phyloP scores from a whole-genome alignment of 2,888 invertebrate genomes.

The Drosophila putrida region DNA sequence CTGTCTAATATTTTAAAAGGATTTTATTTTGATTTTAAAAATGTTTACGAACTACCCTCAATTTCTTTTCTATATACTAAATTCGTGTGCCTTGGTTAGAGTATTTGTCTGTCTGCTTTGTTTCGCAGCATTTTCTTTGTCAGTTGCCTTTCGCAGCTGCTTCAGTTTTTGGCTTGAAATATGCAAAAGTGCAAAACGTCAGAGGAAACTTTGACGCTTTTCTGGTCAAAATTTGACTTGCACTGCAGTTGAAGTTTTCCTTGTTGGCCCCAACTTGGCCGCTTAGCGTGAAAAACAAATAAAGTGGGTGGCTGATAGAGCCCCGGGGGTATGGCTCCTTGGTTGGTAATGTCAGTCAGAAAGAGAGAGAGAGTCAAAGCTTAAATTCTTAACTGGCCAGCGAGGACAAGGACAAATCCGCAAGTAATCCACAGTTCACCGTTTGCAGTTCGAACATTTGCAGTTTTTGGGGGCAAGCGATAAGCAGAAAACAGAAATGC shows the following conservation, averaged over 20 bases:
- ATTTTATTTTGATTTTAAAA: too few relatives aligned
- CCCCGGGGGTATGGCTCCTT: neutral
- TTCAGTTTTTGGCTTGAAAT: slow-evolving; percentile 63
- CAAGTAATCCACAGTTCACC: slow-evolving; percentile 61
- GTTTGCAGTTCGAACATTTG: slow-evolving; percentile 69
- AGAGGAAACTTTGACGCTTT: slow-evolving; percentile 74
- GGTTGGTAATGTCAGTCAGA: slow-evolving; percentile 43
- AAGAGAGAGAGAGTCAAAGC: slow-evolving; percentile 26
- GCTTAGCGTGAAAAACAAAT: slow-evolving; percentile 78
- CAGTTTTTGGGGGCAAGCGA: slow-evolving; percentile 54
- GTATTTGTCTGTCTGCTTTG: slow-evolving; percentile 1
- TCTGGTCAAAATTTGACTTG: slow-evolving; percentile 78
- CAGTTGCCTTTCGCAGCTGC: slow-evolving; percentile 54
- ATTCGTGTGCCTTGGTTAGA: slow-evolving; percentile 5
- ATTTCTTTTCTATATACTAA: too few relatives aligned
- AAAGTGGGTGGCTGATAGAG: slow-evolving; percentile 51
- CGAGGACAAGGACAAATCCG: slow-evolving; percentile 73
- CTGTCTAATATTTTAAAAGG: too few relatives aligned
- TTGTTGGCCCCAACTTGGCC: slow-evolving; percentile 71
- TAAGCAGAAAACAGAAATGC: slow-evolving; percentile 50
- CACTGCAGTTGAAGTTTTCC: slow-evolving; percentile 77
- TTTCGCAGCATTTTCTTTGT: slow-evolving; percentile 6
- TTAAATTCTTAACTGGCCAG: slow-evolving; percentile 58
- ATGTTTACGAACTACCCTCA: too few relatives aligned
- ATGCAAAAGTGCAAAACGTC: slow-evolving; percentile 78